Conservation (phyloP, 2,797 vertebrate genomes). For the Crenuchus spilurus region DNA sequence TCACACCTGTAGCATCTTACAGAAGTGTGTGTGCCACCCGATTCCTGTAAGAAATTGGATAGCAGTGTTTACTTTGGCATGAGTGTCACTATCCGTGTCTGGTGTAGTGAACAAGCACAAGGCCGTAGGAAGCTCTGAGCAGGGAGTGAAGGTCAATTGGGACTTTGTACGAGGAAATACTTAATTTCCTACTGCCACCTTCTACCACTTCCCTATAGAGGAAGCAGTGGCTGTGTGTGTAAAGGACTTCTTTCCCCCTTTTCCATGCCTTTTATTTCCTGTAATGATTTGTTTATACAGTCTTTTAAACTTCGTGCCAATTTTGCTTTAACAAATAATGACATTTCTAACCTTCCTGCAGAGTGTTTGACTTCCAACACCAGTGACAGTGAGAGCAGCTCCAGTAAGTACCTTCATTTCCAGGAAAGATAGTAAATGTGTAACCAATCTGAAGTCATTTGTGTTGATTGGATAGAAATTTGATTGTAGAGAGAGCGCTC, state of each 20-base stretch:
- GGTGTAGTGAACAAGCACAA: conserved; percentile 51
- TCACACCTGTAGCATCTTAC: conserved; percentile 4
- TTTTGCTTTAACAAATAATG: conserved; percentile 38
- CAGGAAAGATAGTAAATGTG: neutral
- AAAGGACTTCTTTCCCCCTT: conserved; percentile 55
- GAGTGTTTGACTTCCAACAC: conserved; percentile 99
- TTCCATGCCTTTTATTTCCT: conserved; percentile 40
- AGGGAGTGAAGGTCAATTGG: conserved; percentile 64
- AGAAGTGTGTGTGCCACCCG: conserved; percentile 22
- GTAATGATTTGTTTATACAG: conserved; percentile 45
- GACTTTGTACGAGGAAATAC: conserved; percentile 72
- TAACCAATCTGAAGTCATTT: neutral
- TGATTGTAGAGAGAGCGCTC: neutral
- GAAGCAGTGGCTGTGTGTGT: conserved; percentile 55
- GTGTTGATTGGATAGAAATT: neutral
- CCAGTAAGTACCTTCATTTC: conserved; percentile 86
- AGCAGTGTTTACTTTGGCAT: conserved; percentile 64
- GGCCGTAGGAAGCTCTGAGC: conserved; percentile 63
- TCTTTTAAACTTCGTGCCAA: conserved; percentile 20
- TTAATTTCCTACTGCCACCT: conserved; percentile 75
- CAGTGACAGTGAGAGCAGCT: conserved; percentile 99
- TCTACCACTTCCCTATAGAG: conserved; percentile 68
- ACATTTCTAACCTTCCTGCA: conserved; percentile 62
- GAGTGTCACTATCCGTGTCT: conserved; percentile 55
- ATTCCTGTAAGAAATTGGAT: conserved; percentile 43